Conservation (phyloP, 2,888 invertebrate genomes). For the Trachelus stipa region DNA sequence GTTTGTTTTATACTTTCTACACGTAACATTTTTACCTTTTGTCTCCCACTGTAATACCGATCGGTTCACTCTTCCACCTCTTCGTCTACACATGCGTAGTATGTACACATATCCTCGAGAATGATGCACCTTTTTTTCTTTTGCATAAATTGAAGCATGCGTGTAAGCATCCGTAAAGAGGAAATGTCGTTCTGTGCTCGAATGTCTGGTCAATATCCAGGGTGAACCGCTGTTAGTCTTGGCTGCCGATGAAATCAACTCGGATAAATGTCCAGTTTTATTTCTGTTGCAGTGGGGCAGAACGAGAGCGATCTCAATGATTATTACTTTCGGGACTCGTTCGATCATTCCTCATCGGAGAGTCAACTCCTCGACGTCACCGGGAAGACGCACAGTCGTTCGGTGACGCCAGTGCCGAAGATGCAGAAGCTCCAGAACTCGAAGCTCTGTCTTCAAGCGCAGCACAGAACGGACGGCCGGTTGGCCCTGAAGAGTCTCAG, state of each 20-base stretch:
- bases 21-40: constrained; percentile 3
- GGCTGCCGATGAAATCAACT: too few relatives aligned
- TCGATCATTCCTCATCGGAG: constrained; percentile 84
- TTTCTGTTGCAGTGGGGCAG: constrained; percentile 57
- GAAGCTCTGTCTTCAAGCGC: constrained; percentile 48
- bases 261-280: background rate
- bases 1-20: background rate
- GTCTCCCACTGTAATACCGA: too few relatives aligned
- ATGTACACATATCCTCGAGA: too few relatives aligned
- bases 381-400: constrained; percentile 56
- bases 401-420: constrained; percentile 61
- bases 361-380: constrained; percentile 73
- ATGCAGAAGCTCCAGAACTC: constrained; percentile 63
- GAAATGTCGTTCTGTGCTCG: too few relatives aligned
- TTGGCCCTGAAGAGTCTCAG: constrained; percentile 57
- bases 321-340: constrained; percentile 81
- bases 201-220: too few relatives aligned
- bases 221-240: too few relatives aligned
- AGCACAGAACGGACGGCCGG: constrained; percentile 21
- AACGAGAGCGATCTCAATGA: constrained; percentile 69
- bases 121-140: too few relatives aligned
- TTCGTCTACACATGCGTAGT: too few relatives aligned
- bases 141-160: too few relatives aligned
- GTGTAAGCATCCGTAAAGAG: too few relatives aligned
- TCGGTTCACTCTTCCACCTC: too few relatives aligned